Evolutionary conservation across 2,888 invertebrate species (phyloP).

Genomic region (Dryadula phaetusa): DNA sequence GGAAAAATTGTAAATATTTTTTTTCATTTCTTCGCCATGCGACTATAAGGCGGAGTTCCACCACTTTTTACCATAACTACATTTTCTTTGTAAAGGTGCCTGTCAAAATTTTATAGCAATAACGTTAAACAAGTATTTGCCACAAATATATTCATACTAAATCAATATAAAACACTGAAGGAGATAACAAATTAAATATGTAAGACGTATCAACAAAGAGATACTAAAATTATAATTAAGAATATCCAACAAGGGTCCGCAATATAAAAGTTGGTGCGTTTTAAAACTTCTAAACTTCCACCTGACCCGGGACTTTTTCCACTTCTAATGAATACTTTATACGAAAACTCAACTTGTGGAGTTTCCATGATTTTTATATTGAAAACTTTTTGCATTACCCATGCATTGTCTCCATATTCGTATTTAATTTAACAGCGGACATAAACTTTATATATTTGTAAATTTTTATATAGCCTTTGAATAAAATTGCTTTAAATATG

Average conservation of each 20-base stretch:
- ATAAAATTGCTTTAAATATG: too few relatives aligned
- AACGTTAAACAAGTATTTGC: conserved; percentile 9
- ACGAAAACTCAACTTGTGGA: conserved; percentile 64
- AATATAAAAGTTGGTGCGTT: conserved; percentile 43
- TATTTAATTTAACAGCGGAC: conserved; percentile 66
- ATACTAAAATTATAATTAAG: conserved; percentile 29
- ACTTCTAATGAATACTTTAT: conserved; percentile 79
- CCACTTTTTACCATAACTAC: too few relatives aligned
- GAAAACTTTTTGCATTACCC: conserved; percentile 74
- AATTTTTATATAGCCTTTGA: too few relatives aligned
- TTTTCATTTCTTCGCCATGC: too few relatives aligned
- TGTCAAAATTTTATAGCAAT: conserved; percentile 16
- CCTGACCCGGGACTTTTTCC: conserved; percentile 64
- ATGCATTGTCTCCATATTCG: conserved; percentile 74
- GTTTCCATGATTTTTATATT: conserved; percentile 81
- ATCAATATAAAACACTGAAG: neutral
- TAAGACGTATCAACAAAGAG: conserved; percentile 3
- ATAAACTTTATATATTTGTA: conserved; percentile 17
- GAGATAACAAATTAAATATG: conserved; percentile 3
- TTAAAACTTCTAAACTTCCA: conserved; percentile 53
- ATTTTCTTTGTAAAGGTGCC: neutral
- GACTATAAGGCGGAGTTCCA: too few relatives aligned
- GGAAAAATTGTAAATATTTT: too few relatives aligned
- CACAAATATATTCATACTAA: neutral
- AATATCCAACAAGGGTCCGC: conserved; percentile 25